Evolutionary conservation across 2,888 invertebrate genomes (phyloP).

Genomic region (Aspidiotus rigidus): DNA sequence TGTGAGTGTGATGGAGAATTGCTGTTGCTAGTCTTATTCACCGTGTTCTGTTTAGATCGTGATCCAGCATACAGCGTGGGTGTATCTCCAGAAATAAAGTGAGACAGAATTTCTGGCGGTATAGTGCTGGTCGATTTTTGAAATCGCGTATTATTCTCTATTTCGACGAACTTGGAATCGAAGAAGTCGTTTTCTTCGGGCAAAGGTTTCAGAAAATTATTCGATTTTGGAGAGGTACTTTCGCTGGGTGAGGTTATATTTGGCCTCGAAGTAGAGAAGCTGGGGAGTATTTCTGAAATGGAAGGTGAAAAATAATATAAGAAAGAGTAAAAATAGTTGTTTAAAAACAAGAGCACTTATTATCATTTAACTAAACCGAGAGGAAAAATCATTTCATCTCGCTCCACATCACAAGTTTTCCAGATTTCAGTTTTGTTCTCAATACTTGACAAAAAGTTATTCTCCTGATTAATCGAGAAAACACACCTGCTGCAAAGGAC

Average conservation of each 20-base stretch:
- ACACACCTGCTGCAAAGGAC: background rate
- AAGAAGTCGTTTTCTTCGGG: slow-evolving; percentile 73
- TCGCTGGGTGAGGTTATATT: no score
- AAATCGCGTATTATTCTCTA: slow-evolving; percentile 47
- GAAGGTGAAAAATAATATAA: no score
- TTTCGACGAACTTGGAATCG: slow-evolving; percentile 73
- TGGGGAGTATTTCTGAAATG: no score
- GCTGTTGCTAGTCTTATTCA: slow-evolving; percentile 6
- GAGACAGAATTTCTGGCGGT: slow-evolving; percentile 41
- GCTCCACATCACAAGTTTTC: no score
- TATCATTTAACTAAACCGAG: no score
- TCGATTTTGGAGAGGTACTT: slow-evolving; percentile 10
- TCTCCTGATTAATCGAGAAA: background rate
- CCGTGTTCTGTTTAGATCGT: slow-evolving; percentile 33
- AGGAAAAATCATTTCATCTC: no score
- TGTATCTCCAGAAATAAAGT: slow-evolving; percentile 50
- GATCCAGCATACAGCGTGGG: slow-evolving; percentile 52
- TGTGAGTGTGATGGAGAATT: background rate
- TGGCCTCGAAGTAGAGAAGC: no score
- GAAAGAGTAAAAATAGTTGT: no score
- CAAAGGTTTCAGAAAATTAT: slow-evolving; percentile 43
- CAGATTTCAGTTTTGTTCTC: no score
- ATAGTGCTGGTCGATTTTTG: slow-evolving; percentile 31
- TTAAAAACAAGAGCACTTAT: no score
- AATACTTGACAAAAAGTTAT: no score